Evolutionary conservation across 2,113 vertebrate species (phyloP).

Genomic region (Mesoclemmys tuberculata): DNA sequence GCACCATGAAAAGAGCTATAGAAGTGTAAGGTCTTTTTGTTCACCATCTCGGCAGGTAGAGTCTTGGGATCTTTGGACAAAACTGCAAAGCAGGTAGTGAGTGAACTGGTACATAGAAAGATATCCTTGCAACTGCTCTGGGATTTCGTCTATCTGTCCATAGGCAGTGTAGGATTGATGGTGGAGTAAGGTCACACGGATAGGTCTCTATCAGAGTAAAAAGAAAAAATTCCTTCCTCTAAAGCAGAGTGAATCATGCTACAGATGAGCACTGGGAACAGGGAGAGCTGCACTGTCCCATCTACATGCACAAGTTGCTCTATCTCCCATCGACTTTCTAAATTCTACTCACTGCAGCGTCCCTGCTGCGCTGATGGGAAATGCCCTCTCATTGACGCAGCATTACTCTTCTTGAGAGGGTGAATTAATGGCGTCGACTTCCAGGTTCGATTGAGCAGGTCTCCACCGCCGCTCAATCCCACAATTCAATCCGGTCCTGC

Average conservation of each 20-base stretch:
- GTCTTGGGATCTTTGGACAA: neutral
- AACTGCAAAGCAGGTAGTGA: neutral
- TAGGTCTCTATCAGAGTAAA: accelerated
- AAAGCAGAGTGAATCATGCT: neutral
- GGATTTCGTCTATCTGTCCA: neutral
- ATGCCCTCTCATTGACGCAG: too few species aligned
- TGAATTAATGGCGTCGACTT: too few species aligned
- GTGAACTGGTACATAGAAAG: neutral
- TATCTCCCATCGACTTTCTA: too few species aligned
- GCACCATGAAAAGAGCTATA: accelerated
- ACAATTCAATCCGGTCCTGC: too few species aligned
- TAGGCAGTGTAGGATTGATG: neutral
- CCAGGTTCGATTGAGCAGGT: too few species aligned
- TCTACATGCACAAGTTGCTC: neutral
- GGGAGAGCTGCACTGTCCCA: neutral
- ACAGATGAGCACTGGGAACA: neutral
- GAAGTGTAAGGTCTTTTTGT: too few species aligned
- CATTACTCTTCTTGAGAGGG: too few species aligned
- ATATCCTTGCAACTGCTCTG: neutral
- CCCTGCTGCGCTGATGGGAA: too few species aligned
- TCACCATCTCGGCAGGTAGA: too few species aligned
- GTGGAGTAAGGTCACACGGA: neutral
- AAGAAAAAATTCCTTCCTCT: too few species aligned
- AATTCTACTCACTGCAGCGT: too few species aligned
- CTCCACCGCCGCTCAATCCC: too few species aligned